These are phyloP conservation scores for Bos javanicus DNA, from an alignment of 2,113 vertebrate species.

Conservation along the genomic window DNA sequence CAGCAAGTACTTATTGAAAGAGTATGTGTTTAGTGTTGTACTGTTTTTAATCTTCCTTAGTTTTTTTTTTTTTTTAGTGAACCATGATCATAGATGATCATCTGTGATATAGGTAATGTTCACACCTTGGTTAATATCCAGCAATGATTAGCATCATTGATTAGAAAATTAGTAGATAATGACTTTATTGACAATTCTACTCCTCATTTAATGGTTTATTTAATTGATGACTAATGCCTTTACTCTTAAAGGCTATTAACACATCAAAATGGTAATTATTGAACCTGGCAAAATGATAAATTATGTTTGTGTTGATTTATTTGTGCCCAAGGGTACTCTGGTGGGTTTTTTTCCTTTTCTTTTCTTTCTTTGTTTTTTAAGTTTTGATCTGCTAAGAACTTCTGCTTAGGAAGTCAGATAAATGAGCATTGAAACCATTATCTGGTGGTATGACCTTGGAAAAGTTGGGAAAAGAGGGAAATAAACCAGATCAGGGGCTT, in stretches of 20 bases:
- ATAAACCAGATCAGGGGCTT: neutral
- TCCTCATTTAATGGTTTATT: constrained; percentile 56
- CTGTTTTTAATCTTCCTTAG: neutral
- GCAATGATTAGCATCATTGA: constrained; percentile 54
- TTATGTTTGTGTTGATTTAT: constrained; percentile 30
- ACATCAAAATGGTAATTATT: constrained; percentile 64
- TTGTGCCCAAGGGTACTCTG: constrained; percentile 12
- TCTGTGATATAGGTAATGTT: neutral
- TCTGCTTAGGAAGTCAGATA: constrained; percentile 3
- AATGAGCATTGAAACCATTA: neutral
- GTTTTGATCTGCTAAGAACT: neutral
- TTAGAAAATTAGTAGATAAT: constrained; percentile 65
- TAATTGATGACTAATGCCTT: constrained; percentile 61
- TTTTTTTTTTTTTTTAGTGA: neutral
- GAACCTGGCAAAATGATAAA: constrained; percentile 58
- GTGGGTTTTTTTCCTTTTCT: neutral
- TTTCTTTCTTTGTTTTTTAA: neutral
- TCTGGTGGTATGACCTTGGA: neutral
- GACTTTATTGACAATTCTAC: constrained; percentile 47
- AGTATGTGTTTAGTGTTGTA: neutral
- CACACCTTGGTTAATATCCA: constrained; percentile 35
- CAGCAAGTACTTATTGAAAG: neutral
- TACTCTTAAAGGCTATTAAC: constrained; percentile 59
- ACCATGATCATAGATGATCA: neutral
- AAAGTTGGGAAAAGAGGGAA: neutral